Base-by-base conservation (phyloP, 2,113 vertebrate genomes). In the Callocephalon fimbriatum region DNA sequence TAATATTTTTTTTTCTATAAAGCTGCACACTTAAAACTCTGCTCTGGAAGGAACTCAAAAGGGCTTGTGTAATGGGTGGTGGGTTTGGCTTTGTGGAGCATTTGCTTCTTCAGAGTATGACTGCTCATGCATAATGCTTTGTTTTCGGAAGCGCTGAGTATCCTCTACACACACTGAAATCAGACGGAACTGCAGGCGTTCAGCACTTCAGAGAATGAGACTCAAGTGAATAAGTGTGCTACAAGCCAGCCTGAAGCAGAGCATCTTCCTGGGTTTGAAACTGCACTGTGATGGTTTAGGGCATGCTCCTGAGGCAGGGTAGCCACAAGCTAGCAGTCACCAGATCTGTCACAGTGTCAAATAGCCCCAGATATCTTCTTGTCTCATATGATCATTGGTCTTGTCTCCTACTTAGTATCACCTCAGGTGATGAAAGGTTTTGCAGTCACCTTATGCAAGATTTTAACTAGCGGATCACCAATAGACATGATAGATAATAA, bases 401-500 rank as follows among this genome's bases (percentile, higher is more conserved):
- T 58, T 61, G 29, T 67, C 29, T 74, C 27, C 38, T 48, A 2
- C 38, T 71, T 38, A 67, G 15, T 61, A 10, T 56, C 35, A 50
- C 51, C 18, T 61, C 5, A 48, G 13, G 40, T 17, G 47, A 63
- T 50, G n/a, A 21, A 47, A 47, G 38, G 44, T n/a, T 71, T 76
- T 85, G 45, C n/a, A 18, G 2, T 45, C 7, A 35, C 25, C 18
- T 65, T 21, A 23, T 54, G 40, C 48, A 80, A 44, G 45, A 25
- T 59, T 80, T 92, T 73, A 70, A 7, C 45, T 56, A 44, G 27
- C 42, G 71, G 10, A 27, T 73, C 15, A 23, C 19, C 3, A 54
- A 1, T 4, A 79, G 31, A 20, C 9, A 7, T 0, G 0, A 32
- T 3, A 67, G 50, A 8, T 59, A 42, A 71, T 1, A 2, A 50